Percentiles rank a stretch among this genome's conserved stretches.
phyloP scores from a whole-genome alignment of 2,113 vertebrate genomes.

The Gymnarchus niloticus region DNA sequence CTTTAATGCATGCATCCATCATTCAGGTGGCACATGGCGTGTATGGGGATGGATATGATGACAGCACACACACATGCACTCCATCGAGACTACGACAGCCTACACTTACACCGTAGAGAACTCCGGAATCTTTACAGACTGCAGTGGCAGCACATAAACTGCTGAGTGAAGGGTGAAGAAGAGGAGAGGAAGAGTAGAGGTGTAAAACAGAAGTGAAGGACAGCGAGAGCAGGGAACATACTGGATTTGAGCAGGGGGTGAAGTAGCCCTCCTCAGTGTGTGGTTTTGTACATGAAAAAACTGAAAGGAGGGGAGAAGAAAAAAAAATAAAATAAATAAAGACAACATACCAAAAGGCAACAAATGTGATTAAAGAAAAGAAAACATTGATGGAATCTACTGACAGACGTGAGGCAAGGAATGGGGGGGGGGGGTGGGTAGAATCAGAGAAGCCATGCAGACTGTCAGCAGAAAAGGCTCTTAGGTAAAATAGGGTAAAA shows the following conservation, averaged over 20 bases:
- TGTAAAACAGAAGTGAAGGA: conserved; percentile 54
- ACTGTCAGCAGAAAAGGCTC: conserved; percentile 1
- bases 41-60: not conserved
- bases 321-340: no score
- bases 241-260: conserved; percentile 61
- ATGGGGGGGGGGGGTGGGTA: conserved; percentile 28
- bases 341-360: conserved; percentile 66
- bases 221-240: conserved; percentile 60
- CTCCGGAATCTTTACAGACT: conserved; percentile 12
- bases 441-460: conserved; percentile 27
- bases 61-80: not conserved
- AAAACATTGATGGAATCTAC: not conserved
- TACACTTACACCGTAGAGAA: not conserved
- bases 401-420: conserved; percentile 19
- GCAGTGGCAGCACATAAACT: conserved; percentile 22
- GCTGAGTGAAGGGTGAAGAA: conserved; percentile 37
- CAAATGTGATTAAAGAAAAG: conserved; percentile 51
- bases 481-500: conserved; percentile 6
- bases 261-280: conserved; percentile 61
- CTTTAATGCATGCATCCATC: not conserved
- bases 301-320: conserved; percentile 63
- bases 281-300: conserved; percentile 65
- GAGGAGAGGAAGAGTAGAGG: conserved; percentile 42
- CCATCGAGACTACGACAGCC: not conserved
- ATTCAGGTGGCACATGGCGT: not conserved